Conservation (phyloP, 2,113 vertebrate genomes). For the Myrmecobius fasciatus region DNA sequence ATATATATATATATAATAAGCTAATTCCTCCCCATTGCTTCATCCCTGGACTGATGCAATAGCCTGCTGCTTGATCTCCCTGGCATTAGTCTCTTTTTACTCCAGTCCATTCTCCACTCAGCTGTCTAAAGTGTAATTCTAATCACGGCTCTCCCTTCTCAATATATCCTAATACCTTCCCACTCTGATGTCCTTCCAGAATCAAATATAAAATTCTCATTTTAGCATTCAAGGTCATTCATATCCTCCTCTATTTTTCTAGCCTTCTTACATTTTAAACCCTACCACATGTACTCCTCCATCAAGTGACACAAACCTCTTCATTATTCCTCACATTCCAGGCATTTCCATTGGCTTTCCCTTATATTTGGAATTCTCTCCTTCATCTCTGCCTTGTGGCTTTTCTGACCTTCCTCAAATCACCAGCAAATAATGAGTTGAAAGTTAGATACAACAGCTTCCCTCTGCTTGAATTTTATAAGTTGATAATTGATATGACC, state of each 20-base stretch:
- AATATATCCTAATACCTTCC: not conserved
- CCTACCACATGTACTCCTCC: not conserved
- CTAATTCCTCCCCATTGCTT: not conserved
- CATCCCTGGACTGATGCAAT: not conserved
- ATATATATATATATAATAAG: too few species aligned
- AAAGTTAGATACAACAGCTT: too few species aligned
- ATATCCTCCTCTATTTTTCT: not conserved
- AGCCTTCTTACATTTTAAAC: not conserved
- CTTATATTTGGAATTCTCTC: not conserved
- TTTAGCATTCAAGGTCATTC: not conserved
- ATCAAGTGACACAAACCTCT: not conserved
- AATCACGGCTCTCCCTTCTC: not conserved
- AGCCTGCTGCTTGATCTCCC: not conserved
- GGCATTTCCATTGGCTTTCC: not conserved
- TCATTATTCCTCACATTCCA: not conserved
- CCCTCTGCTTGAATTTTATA: too few species aligned
- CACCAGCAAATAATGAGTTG: not conserved
- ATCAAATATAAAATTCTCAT: not conserved
- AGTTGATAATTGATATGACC: too few species aligned
- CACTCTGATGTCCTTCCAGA: not conserved
- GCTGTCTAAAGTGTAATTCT: not conserved
- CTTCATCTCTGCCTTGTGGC: not conserved
- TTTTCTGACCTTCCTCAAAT: not conserved
- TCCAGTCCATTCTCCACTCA: not conserved
- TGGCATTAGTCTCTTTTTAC: not conserved